phyloP scores from a whole-genome alignment of 2,113 vertebrate species.

The Danio rerio region DNA sequence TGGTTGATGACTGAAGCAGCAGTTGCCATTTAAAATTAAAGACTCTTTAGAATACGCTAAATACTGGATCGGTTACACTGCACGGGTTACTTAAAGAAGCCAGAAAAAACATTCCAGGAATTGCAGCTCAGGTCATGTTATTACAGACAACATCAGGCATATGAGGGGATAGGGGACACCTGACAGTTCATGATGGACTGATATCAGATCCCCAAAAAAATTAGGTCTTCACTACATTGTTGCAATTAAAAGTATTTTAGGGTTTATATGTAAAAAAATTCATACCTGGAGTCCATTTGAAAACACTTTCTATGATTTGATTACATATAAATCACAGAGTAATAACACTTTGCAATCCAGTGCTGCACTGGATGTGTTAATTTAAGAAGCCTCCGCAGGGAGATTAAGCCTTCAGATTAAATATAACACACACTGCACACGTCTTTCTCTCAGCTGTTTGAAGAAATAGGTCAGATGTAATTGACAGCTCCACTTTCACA shows the following conservation, averaged over 20 bases:
- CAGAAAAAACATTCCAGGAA: constrained; percentile 59
- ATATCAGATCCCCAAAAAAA: constrained; percentile 45
- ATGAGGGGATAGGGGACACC: constrained; percentile 5
- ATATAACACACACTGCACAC: not conserved
- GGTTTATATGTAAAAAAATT: not conserved
- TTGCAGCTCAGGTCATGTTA: constrained; percentile 59
- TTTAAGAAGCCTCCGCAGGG: constrained; percentile 29
- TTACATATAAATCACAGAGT: not conserved
- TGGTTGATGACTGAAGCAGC: not conserved
- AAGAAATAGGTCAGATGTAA: constrained; percentile 79
- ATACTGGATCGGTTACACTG: constrained; percentile 47
- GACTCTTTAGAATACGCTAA: constrained; percentile 50
- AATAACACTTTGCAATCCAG: not conserved
- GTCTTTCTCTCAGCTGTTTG: constrained; percentile 70
- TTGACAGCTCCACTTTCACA: constrained; percentile 70
- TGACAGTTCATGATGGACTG: not conserved
- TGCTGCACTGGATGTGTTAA: not conserved
- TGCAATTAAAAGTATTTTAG: not conserved
- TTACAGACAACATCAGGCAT: constrained; percentile 60
- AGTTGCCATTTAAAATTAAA: constrained; percentile 54
- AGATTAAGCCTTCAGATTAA: constrained; percentile 55
- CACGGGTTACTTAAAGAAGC: constrained; percentile 54
- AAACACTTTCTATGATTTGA: not conserved
- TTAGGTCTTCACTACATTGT: not conserved
- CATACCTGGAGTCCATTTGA: not conserved